Percentiles rank a stretch among this genome's conserved stretches.
These are phyloP conservation scores for Pseudanteris insignis DNA, from an alignment of 2,888 invertebrate genomes.

Conservation along the genomic window DNA sequence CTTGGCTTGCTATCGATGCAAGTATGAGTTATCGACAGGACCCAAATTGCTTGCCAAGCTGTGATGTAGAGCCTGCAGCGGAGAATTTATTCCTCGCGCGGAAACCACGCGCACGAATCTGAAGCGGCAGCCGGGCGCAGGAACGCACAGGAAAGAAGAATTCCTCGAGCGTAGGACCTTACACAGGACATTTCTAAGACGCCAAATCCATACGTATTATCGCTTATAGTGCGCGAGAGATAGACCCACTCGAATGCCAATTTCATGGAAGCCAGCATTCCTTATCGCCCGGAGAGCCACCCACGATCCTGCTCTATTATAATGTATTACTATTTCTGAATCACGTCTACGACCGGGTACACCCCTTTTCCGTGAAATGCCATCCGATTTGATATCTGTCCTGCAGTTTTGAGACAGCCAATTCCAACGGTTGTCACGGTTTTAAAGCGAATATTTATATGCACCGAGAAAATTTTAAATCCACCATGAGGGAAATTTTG, in stretches of 20 bases:
- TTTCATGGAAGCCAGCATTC: conserved; percentile 51
- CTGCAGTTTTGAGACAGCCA: too few relatives aligned
- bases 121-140: conserved; percentile 23
- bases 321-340: conserved; percentile 34
- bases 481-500: too few relatives aligned
- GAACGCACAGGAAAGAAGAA: conserved; percentile 23
- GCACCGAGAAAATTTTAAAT: too few relatives aligned
- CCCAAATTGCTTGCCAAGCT: conserved; percentile 66
- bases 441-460: too few relatives aligned
- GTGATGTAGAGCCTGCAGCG: conserved; percentile 63
- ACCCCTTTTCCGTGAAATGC: conserved; percentile 9
- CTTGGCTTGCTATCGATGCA: conserved; percentile 60
- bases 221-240: conserved; percentile 45
- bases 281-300: conserved; percentile 47
- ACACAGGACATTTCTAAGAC: conserved; percentile 34
- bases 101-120: conserved; percentile 44
- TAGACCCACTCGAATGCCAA: conserved; percentile 51
- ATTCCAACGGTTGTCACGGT: too few relatives aligned
- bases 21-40: conserved; percentile 65
- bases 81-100: conserved; percentile 60
- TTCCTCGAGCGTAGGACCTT: conserved; percentile 34
- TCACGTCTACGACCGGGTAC: conserved; percentile 21
- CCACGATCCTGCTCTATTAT: conserved; percentile 32
- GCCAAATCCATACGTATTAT: conserved; percentile 51
- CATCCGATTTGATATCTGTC: conserved; percentile 5